Evolutionary conservation across 2,797 vertebrate genomes (phyloP).

Genomic region (Taeniopygia guttata): DNA sequence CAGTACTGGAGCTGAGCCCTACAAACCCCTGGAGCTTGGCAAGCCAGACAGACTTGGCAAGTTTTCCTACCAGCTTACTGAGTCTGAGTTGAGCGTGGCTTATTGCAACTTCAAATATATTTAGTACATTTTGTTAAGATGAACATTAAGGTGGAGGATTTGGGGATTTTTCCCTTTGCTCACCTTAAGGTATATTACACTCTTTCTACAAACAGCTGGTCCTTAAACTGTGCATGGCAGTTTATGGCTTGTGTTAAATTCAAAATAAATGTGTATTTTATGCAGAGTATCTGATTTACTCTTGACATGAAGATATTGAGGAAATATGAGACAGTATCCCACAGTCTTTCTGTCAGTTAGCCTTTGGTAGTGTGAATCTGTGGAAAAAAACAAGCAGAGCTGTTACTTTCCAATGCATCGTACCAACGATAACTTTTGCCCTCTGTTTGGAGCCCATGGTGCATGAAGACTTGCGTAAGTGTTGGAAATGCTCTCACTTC

Average conservation of each 20-base stretch:
- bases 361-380: background rate
- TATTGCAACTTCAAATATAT: conserved; percentile 34
- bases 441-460: background rate
- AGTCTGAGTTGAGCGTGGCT: conserved; percentile 50
- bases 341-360: background rate
- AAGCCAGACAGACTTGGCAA: conserved; percentile 60
- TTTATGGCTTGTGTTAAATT: background rate
- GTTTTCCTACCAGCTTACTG: conserved; percentile 48
- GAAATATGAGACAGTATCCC: background rate
- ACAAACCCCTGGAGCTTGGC: conserved; percentile 76
- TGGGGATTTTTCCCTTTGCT: background rate
- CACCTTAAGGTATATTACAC: background rate
- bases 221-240: background rate
- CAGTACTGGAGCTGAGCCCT: conserved; percentile 50
- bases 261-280: background rate
- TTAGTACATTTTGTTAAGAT: conserved; percentile 61
- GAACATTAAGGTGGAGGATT: background rate
- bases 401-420: background rate
- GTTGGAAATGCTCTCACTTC: background rate
- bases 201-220: background rate
- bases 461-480: background rate
- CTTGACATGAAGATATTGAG: background rate
- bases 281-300: background rate
- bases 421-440: background rate
- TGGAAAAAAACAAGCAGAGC: background rate